Percentiles rank a stretch among this genome's conserved stretches.
Conservation (phyloP, 1,140 invertebrate species). For the Drosophila micromelanica region DNA sequence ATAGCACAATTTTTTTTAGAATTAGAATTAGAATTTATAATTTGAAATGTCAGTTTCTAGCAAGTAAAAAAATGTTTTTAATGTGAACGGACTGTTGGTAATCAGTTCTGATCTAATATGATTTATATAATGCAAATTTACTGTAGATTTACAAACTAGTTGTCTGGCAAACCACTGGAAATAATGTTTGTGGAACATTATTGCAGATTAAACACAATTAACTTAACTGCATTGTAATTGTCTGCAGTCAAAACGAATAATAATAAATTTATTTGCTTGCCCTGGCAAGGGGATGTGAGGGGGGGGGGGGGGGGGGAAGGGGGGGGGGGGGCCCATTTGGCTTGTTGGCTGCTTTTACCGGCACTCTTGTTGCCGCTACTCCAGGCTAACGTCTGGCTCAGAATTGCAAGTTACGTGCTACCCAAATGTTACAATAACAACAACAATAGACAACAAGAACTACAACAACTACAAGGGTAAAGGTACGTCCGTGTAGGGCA, state of each 20-base stretch:
- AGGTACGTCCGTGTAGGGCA: constrained; percentile 34
- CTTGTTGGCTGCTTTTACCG: constrained; percentile 24
- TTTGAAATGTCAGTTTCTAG: no score
- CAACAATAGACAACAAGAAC: constrained; percentile 35
- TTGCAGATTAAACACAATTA: constrained; percentile 47
- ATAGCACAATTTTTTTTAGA: no score
- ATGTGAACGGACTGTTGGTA: no score
- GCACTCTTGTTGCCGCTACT: constrained; percentile 3
- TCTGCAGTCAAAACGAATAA: constrained; percentile 46
- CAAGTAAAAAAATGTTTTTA: no score
- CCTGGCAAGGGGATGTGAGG: background rate
- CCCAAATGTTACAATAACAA: constrained; percentile 63
- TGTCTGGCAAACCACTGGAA: background rate
- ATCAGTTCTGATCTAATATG: no score
- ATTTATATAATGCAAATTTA: background rate
- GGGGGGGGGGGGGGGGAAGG: background rate
- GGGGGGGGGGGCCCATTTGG: constrained; percentile 14
- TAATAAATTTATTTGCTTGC: constrained; percentile 51
- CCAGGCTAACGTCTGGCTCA: constrained; percentile 27
- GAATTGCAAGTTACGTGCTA: constrained; percentile 73
- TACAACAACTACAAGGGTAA: constrained; percentile 32
- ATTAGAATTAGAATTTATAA: no score
- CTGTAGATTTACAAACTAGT: background rate
- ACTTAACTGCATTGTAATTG: constrained; percentile 59
- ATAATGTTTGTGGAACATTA: constrained; percentile 4